phyloP scores from a whole-genome alignment of 2,888 invertebrate species.

The Anoplius nigerrimus region DNA sequence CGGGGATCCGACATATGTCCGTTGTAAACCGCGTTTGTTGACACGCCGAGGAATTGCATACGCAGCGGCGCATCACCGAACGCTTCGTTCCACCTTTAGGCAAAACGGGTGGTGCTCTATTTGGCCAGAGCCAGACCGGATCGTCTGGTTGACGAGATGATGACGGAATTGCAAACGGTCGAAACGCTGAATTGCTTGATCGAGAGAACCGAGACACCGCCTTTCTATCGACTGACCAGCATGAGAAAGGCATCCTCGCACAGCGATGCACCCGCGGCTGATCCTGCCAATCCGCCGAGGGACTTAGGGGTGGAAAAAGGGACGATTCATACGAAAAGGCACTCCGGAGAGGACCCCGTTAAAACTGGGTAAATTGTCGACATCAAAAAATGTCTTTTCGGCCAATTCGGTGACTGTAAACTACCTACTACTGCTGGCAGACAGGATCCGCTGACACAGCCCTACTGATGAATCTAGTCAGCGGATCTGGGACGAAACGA shows the following conservation, averaged over 20 bases:
- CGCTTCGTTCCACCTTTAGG: too few relatives aligned
- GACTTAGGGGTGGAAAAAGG: slow-evolving; percentile 91
- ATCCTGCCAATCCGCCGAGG: slow-evolving; percentile 76
- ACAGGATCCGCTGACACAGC: too few relatives aligned
- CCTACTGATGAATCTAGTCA: too few relatives aligned
- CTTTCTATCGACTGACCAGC: slow-evolving; percentile 95
- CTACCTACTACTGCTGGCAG: too few relatives aligned
- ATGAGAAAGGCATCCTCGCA: slow-evolving; percentile 93
- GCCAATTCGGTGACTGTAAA: too few relatives aligned
- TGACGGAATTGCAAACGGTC: slow-evolving; percentile 97
- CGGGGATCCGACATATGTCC: not conserved
- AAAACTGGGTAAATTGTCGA: slow-evolving; percentile 81
- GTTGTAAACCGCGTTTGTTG: not conserved
- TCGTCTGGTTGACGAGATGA: slow-evolving; percentile 95
- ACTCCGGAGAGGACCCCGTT: slow-evolving; percentile 91
- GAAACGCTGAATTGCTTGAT: slow-evolving; percentile 97
- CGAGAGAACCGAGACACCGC: slow-evolving; percentile 98
- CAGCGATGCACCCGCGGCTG: slow-evolving; percentile 77
- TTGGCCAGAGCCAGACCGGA: slow-evolving; percentile 94
- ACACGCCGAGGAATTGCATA: slow-evolving; percentile 15
- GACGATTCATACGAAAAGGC: slow-evolving; percentile 96
- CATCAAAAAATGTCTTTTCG: too few relatives aligned
- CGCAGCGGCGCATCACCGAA: too few relatives aligned
- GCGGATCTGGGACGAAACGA: too few relatives aligned
- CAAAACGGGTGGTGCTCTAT: slow-evolving; percentile 95